Percentiles rank a stretch among this genome's conserved stretches.
Conservation (phyloP, 2,888 invertebrate genomes). For the Cephonodes hylas region DNA sequence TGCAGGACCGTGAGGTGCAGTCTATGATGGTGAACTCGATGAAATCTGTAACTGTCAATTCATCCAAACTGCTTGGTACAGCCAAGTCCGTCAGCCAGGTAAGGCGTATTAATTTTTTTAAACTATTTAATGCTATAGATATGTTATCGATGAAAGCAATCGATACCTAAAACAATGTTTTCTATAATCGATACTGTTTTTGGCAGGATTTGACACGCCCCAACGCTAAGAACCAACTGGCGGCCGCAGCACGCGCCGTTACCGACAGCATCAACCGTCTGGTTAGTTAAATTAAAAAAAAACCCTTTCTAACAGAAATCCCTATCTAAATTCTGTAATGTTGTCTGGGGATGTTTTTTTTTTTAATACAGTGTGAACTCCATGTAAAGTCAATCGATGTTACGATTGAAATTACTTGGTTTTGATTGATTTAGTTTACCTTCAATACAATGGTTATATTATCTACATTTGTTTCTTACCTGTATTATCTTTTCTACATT, state of each 20-base stretch:
- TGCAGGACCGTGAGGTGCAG: conserved; percentile 86
- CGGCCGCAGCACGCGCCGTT: conserved; percentile 93
- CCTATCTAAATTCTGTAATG: too few relatives aligned
- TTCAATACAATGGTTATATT: too few relatives aligned
- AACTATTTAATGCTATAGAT: neutral
- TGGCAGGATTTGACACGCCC: conserved; percentile 90
- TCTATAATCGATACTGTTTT: conserved; percentile 10
- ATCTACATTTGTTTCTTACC: too few relatives aligned
- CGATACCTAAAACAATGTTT: neutral
- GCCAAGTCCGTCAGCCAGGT: conserved; percentile 93
- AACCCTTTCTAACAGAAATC: neutral
- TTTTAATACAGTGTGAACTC: too few relatives aligned
- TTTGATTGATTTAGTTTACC: too few relatives aligned
- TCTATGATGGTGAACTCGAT: conserved; percentile 92
- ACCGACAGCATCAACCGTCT: conserved; percentile 96
- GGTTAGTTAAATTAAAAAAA: conserved; percentile 68
- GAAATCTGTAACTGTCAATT: conserved; percentile 92
- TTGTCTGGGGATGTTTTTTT: too few relatives aligned
- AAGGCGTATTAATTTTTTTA: neutral
- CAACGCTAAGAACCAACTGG: conserved; percentile 93
- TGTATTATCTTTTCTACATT: too few relatives aligned
- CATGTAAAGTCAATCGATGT: too few relatives aligned
- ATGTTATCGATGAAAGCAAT: neutral
- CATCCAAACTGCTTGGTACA: conserved; percentile 91
- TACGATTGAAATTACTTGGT: too few relatives aligned